Conservation (phyloP, 2,888 invertebrate species). For the Esperia sulphurella region DNA sequence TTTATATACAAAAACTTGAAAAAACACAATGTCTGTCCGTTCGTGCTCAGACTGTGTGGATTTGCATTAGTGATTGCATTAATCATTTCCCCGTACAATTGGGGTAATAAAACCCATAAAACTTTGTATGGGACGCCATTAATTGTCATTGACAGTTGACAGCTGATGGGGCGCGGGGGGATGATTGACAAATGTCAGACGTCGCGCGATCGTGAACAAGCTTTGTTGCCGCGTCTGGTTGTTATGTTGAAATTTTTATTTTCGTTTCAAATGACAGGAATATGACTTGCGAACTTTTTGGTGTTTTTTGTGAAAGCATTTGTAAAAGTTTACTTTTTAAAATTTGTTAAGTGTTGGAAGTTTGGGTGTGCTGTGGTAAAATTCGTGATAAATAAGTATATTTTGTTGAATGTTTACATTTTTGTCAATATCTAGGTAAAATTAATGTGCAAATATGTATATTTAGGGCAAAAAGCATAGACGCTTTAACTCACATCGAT, state of each 20-base stretch:
- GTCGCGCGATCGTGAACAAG: slow-evolving; percentile 33
- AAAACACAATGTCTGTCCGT: slow-evolving; percentile 44
- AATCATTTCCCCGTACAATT: slow-evolving; percentile 71
- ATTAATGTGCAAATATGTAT: too few relatives aligned
- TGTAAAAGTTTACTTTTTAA: too few relatives aligned
- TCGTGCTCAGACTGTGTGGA: slow-evolving; percentile 60
- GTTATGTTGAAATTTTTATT: slow-evolving; percentile 30
- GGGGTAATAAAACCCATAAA: slow-evolving; percentile 72
- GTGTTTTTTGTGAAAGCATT: too few relatives aligned
- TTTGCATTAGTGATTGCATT: slow-evolving; percentile 78
- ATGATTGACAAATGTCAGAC: slow-evolving; percentile 76
- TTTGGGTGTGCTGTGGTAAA: too few relatives aligned
- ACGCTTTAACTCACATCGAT: too few relatives aligned
- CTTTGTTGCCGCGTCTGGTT: slow-evolving; percentile 30
- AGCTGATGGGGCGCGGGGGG: slow-evolving; percentile 37
- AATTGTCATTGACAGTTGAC: slow-evolving; percentile 75
- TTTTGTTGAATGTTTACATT: too few relatives aligned
- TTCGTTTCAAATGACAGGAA: slow-evolving; percentile 30
- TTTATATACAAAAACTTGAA: slow-evolving; percentile 58
- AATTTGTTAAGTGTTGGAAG: too few relatives aligned
- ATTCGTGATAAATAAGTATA: too few relatives aligned
- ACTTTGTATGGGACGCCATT: slow-evolving; percentile 71
- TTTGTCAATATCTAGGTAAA: too few relatives aligned
- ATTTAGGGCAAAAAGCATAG: too few relatives aligned
- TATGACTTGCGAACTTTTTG: slow-evolving; percentile 39